Percentiles rank a stretch among this genome's conserved stretches.
These are phyloP conservation scores for Tupaia tana DNA, from an alignment of 2,113 vertebrate species.

Conservation along the genomic window DNA sequence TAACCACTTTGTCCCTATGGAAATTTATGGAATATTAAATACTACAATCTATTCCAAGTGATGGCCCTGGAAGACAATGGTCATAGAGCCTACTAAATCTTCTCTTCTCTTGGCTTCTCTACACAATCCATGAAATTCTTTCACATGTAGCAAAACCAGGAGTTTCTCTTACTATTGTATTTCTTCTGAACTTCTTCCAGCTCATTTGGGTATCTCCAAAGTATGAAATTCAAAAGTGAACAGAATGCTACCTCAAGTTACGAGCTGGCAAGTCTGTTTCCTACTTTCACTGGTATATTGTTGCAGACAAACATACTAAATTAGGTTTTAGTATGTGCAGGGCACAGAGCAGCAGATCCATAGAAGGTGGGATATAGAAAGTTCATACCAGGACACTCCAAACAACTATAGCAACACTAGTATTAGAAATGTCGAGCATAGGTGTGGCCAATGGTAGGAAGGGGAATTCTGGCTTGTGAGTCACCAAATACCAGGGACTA, in stretches of 20 bases:
- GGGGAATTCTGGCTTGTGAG: background rate
- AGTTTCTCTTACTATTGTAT: background rate
- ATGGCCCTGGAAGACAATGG: background rate
- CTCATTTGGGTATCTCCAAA: background rate
- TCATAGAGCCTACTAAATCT: no score
- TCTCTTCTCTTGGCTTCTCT: background rate
- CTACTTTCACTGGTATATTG: background rate
- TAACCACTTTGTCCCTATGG: accelerated
- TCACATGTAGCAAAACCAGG: background rate
- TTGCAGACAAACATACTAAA: background rate
- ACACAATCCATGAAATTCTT: background rate
- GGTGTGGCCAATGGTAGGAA: accelerated
- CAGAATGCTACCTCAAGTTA: background rate
- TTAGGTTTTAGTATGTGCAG: background rate
- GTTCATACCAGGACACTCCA: background rate
- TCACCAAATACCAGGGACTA: no score
- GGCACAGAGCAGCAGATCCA: background rate
- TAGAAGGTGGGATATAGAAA: background rate
- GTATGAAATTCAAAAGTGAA: background rate
- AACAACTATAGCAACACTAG: background rate
- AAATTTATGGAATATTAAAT: no score
- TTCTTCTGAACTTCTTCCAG: background rate
- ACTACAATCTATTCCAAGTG: background rate
- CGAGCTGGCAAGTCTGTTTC: background rate
- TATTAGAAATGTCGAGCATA: background rate